Base-by-base conservation (phyloP, 2,113 vertebrate species). In the Poeciliopsis prolifica region DNA sequence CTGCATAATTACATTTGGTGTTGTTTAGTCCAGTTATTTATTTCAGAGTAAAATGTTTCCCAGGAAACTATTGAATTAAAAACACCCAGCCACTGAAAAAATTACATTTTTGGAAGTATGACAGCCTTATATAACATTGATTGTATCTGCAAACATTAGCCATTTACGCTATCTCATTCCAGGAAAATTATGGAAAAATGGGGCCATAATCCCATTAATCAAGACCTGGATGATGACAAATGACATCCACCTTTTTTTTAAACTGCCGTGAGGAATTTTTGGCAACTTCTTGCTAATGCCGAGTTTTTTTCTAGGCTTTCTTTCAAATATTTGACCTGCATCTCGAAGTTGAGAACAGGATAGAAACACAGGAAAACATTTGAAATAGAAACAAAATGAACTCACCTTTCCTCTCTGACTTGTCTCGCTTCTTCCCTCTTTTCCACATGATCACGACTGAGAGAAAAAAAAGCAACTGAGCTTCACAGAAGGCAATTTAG, bases 391-490 rank as follows among this genome's bases (percentile, higher is more conserved):
- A 61, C 65, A 29, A 48, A 78, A 68, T n/a, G 4, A 17, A 94
- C 95, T 88, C 90, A 99, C 98, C 97, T 98, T 86, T 98, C 97
- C 93, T 97, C 97, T 93, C 97, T 95, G 78, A 96, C 96, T 85
- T 97, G 97, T 91, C 95, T 95, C 51, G 94, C 94, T 68, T 97
- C 97, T 88, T 98, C 97, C 90, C 95, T 95, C 93, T 97, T 98
- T 79, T 98, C 96, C 83, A 95, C 92, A 88, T 96, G 96, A 79
- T 96, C 96, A 3, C 94, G 97, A 94, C 98, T 99, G 83, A 76
- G 77, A 80, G 8, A 75, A 26, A 72, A 10, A 80, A 61, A 79
- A 42, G 0, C 6, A 74, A 4, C 28, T 13, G 5, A 67, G 33
- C 30, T 40, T 28, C 6, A 61, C 7, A 10, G 33, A 24, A 79